Evolutionary conservation across 2,113 vertebrate genomes (phyloP).

Genomic region (Dipodomys merriami): DNA sequence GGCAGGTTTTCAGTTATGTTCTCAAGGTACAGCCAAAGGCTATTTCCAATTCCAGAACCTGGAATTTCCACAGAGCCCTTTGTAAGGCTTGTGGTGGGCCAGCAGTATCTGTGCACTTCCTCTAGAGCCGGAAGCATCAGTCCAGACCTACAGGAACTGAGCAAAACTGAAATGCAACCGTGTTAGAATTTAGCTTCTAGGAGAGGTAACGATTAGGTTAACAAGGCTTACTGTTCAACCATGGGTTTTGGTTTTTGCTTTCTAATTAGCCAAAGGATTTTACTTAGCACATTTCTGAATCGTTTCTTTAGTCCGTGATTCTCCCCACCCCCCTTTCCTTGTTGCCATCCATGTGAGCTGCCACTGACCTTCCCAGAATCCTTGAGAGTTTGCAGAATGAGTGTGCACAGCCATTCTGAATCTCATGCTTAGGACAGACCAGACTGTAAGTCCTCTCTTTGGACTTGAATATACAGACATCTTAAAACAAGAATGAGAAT

Average conservation of each 20-base stretch:
- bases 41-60: conserved; percentile 49
- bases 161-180: conserved; percentile 8
- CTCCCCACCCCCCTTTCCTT: background rate
- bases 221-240: conserved; percentile 1
- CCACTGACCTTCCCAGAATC: conserved; percentile 22
- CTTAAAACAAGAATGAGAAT: conserved; percentile 68
- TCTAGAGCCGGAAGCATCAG: background rate
- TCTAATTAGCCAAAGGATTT: conserved; percentile 72
- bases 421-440: conserved; percentile 64
- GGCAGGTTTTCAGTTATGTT: conserved; percentile 61
- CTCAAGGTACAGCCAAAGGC: conserved; percentile 70
- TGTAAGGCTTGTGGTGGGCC: conserved; percentile 36
- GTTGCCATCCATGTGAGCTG: conserved; percentile 35
- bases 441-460: conserved; percentile 47
- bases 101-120: conserved; percentile 32
- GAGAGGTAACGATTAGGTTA: conserved; percentile 27
- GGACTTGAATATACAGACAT: conserved; percentile 61
- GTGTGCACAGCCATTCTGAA: conserved; percentile 61
- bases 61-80: conserved; percentile 59
- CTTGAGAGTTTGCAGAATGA: conserved; percentile 72
- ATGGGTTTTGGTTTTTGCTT: conserved; percentile 57
- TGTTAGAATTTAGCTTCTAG: conserved; percentile 45
- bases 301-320: background rate
- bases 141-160: background rate
- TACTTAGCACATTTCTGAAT: conserved; percentile 35